A percentile compares a stretch with the other conserved stretches of the same genome.
phyloP scores from a whole-genome alignment of 2,797 vertebrate genomes.

The Psittacula echo region DNA sequence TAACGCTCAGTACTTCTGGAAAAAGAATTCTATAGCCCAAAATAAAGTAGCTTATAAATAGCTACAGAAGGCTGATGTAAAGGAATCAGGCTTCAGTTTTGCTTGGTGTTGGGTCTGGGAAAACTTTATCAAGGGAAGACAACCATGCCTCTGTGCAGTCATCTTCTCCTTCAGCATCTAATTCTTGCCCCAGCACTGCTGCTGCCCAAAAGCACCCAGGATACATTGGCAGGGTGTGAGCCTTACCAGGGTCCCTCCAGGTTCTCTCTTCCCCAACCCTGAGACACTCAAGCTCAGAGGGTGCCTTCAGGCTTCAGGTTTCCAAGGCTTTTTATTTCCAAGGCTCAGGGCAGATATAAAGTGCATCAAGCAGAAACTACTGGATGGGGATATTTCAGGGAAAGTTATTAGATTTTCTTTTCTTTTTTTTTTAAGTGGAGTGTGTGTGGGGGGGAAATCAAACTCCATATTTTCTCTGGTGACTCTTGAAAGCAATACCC shows the following conservation, averaged over 20 bases:
- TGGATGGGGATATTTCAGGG: background rate
- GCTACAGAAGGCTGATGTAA: slow-evolving; percentile 10
- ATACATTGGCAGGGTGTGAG: background rate
- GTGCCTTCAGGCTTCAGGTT: background rate
- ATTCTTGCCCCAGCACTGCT: background rate
- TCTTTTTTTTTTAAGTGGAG: background rate
- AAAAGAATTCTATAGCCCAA: slow-evolving; percentile 20
- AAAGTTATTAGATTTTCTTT: background rate
- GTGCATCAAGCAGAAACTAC: background rate
- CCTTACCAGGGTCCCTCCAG: background rate
- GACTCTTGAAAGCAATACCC: background rate
- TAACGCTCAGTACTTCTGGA: background rate
- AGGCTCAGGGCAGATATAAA: background rate
- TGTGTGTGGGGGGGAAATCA: background rate
- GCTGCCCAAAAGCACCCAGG: background rate
- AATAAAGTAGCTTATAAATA: slow-evolving; percentile 60
- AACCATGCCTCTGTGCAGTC: background rate
- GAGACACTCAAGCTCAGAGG: background rate
- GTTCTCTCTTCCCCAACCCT: background rate
- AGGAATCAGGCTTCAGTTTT: background rate
- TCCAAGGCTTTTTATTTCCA: background rate
- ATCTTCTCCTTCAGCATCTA: background rate
- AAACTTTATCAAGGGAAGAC: background rate
- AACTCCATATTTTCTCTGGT: background rate
- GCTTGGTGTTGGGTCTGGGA: background rate